Evolutionary conservation across 2,113 vertebrate genomes (phyloP), one percentile per base, ranked within the genome.

Genomic region (Anarhynchus alexandrinus): DNA sequence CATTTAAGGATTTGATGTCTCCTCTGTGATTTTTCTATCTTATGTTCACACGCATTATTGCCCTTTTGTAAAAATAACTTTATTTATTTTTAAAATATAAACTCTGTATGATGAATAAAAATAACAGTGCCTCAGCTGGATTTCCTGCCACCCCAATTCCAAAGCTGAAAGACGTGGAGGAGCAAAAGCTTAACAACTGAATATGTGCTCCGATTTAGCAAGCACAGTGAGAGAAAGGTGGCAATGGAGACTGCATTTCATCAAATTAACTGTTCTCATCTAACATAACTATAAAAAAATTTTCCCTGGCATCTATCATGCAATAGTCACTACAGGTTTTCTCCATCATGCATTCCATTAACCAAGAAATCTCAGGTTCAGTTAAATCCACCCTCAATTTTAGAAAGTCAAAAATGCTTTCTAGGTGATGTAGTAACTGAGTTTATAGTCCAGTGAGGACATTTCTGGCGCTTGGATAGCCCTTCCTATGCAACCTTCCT

Each of bases 61-160:
- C 45, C 84, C 82, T 93, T 93, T 62, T 91, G 34, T 91, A 97
- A 98, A 98, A 97, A 82, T 94, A 93, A 93, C 89, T 97, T 83
- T 92, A 97, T 96, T 94, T 90, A 59, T 93, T 97, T 97, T 95
- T 82, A 88, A 93, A 95, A 96, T 82, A 97, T 61, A 82, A 83
- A 87, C 66, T 80, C n/a, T 40, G 42, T 70, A 80, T 9, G 15
- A 84, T 42, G 73, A 96, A 96, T 59, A 95, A 88, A 94, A 96
- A 71, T 88, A 96, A 95, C 94, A 93, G 88, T 52, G 64, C 69
- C 38, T 86, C 42, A 22, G 64, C 49, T 94, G 76, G 23, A 90
- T 94, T 92, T 84, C 93, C 94, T 96, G 58, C 61, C 83, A 78
- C 11, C 47, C 47, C 85, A 78, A 52, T 58, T 82, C 54, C 36